phyloP scores from a whole-genome alignment of 2,888 invertebrate genomes.

The Hirtodrosophila duncani region DNA sequence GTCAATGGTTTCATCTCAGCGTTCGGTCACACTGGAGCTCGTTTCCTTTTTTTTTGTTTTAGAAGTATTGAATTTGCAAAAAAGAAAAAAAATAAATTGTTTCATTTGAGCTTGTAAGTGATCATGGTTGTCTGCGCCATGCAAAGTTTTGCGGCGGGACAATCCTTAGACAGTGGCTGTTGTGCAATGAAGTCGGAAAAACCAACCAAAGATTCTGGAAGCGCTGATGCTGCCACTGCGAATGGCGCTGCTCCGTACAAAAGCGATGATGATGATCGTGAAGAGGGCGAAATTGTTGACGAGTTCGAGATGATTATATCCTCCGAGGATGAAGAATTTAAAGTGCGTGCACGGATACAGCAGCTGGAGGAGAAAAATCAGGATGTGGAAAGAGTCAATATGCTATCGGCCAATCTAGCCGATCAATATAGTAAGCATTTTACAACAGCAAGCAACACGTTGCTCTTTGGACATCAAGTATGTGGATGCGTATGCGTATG shows the following conservation, averaged over 20 bases:
- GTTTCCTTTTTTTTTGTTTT: too few relatives aligned
- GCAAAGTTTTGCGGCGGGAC: slow-evolving; percentile 29
- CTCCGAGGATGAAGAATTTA: slow-evolving; percentile 76
- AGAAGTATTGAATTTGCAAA: too few relatives aligned
- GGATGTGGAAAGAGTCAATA: slow-evolving; percentile 77
- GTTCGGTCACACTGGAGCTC: too few relatives aligned
- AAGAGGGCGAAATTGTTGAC: slow-evolving; percentile 77
- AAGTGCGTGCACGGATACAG: slow-evolving; percentile 74
- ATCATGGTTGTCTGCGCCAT: slow-evolving; percentile 49
- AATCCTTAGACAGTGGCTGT: slow-evolving; percentile 27
- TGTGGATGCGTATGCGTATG: not conserved
- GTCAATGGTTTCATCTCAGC: too few relatives aligned
- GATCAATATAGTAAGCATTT: slow-evolving; percentile 68
- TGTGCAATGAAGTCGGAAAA: slow-evolving; percentile 14
- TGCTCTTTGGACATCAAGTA: slow-evolving; percentile 4
- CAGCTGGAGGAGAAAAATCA: slow-evolving; percentile 77
- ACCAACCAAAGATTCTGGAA: too few relatives aligned
- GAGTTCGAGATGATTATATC: slow-evolving; percentile 78
- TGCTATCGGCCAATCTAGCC: slow-evolving; percentile 70
- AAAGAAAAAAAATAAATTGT: too few relatives aligned
- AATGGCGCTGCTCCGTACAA: too few relatives aligned
- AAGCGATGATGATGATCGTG: slow-evolving; percentile 69
- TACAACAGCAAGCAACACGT: slow-evolving; percentile 22
- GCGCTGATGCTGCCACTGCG: too few relatives aligned
- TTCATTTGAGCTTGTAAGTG: too few relatives aligned